Evolutionary conservation across 2,113 vertebrate genomes (phyloP), one percentile per base, ranked within the genome.

Genomic region (Strix uralensis): DNA sequence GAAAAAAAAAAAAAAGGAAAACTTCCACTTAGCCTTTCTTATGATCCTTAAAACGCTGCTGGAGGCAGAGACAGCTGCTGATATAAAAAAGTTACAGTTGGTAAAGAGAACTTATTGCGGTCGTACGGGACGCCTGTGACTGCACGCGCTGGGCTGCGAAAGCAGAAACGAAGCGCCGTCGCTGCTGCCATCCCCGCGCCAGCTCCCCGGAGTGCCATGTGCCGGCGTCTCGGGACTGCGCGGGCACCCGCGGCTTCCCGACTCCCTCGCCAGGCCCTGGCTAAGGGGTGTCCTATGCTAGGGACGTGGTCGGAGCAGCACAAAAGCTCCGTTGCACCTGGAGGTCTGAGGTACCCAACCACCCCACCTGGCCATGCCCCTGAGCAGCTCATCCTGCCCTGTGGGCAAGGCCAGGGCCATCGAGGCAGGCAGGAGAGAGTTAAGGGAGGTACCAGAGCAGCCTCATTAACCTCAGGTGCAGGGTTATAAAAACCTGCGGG

Each of bases 41-140:
- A 75, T 25, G 90, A 96, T 87, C 94, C 94, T 82, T 91, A 92
- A 92, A 96, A 85, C 8, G 6, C 81, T 57, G 81, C 91, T 94
- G 87, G 91, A 95, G 84, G 91, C 91, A 61, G 81, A 93, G 73
- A 61, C 94, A 97, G 94, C 89, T 95, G 91, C 89, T 74, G 84
- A 34, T 71, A 59, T 66, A 25, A 86, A 88, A 81, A 89, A 95
- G 91, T 71, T 94, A 42, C 77, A 70, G 90, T 34, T 71, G 52
- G 70, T 67, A 72, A 81, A 59, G 65, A 66, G 78, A 93, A 85
- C 78, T 87, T 32, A 73, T 9, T 15, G 86, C 0, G 2, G 40
- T 46, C 38, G 44, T 29, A 30, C 0, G 7, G 74, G 77, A 44
- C 51, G 66, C 32, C 20, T 26, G 74, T 10, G 90, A n/a, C 32